Conservation (phyloP, 2,797 vertebrate genomes). For the Hydrolagus colliei region DNA sequence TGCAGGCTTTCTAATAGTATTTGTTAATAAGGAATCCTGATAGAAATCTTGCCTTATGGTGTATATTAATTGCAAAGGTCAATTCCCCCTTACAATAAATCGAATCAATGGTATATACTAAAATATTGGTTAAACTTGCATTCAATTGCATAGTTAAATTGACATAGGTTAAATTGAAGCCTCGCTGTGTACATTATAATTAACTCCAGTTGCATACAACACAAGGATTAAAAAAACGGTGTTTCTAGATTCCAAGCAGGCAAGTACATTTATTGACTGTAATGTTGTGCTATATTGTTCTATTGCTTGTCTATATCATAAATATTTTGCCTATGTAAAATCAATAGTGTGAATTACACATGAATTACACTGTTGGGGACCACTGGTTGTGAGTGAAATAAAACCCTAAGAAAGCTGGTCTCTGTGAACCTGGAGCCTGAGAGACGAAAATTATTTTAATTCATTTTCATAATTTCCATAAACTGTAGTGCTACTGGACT, state of each 20-base stretch:
- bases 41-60: no score
- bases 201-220: not conserved
- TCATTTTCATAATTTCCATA: not conserved
- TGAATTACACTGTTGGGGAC: not conserved
- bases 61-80: no score
- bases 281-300: conserved; percentile 3
- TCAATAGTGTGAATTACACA: conserved; percentile 8
- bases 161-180: not conserved
- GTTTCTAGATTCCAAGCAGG: not conserved
- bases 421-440: not conserved
- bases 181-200: not conserved
- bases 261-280: not conserved
- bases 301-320: not conserved
- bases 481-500: not conserved
- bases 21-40: no score
- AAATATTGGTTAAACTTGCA: not conserved
- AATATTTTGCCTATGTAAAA: not conserved
- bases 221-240: not conserved
- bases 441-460: not conserved
- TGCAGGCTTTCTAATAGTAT: not conserved
- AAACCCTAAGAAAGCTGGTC: no score
- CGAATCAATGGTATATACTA: no score
- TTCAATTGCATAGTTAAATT: not conserved
- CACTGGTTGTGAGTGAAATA: not conserved
- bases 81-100: not conserved